These are phyloP conservation scores for Anthopleura xanthogrammica DNA, from an alignment of 92 coral and sea anemone species.

Conservation along the genomic window DNA sequence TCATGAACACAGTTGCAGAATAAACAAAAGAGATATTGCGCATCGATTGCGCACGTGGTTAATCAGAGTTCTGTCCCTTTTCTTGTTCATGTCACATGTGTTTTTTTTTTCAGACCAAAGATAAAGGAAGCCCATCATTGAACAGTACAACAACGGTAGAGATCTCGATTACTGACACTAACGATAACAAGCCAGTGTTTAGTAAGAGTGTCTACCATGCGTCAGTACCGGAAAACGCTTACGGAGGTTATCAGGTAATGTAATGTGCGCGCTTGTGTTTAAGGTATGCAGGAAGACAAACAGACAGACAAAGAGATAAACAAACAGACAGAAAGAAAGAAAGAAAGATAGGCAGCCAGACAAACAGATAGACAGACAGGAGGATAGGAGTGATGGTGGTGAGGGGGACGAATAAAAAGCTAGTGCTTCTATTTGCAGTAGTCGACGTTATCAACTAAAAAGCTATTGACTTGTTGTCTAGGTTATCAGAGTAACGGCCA, in stretches of 20 bases:
- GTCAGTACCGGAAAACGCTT: slow-evolving; percentile 82
- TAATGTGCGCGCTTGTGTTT: background rate
- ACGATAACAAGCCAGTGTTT: slow-evolving; percentile 82
- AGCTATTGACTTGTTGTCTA: background rate
- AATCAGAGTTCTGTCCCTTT: background rate
- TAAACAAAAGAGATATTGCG: background rate
- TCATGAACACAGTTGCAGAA: too few species aligned
- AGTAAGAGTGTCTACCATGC: slow-evolving; percentile 57
- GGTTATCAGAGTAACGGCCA: slow-evolving; percentile 87
- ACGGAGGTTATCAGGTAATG: slow-evolving; percentile 79
- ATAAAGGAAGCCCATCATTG: slow-evolving; percentile 70
- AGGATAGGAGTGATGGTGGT: slow-evolving; percentile 20
- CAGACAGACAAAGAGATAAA: too few species aligned
- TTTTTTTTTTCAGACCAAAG: slow-evolving; percentile 64
- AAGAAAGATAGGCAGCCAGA: too few species aligned
- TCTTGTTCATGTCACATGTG: background rate
- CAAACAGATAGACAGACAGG: background rate
- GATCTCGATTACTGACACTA: slow-evolving; percentile 65
- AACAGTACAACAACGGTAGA: slow-evolving; percentile 77
- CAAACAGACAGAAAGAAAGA: too few species aligned
- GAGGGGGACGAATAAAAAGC: too few species aligned
- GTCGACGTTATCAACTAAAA: too few species aligned
- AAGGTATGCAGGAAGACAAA: too few species aligned
- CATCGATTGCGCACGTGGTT: background rate
- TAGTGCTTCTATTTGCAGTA: too few species aligned